phyloP scores from a whole-genome alignment of 2,888 invertebrate genomes.

The Philonicus albiceps region DNA sequence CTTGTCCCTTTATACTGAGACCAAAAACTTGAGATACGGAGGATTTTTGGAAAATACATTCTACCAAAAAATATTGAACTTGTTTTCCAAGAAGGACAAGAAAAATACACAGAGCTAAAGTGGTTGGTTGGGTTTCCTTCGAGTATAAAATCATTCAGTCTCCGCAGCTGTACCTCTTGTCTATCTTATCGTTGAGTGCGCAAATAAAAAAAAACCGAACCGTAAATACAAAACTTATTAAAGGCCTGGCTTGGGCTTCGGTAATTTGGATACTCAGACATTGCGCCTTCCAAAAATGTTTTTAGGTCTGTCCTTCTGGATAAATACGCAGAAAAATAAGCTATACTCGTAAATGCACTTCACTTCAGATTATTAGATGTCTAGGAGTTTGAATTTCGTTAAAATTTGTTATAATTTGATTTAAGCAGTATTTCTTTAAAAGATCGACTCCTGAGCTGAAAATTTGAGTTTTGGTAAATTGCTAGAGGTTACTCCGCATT shows the following conservation, averaged over 20 bases:
- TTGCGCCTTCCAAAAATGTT: background rate
- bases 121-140: background rate
- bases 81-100: background rate
- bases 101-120: background rate
- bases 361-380: too few relatives aligned
- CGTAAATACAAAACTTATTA: background rate
- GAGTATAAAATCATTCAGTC: background rate
- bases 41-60: background rate
- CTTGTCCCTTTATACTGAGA: background rate
- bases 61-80: background rate
- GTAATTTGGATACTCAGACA: background rate
- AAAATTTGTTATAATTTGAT: too few relatives aligned
- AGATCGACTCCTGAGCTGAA: too few relatives aligned
- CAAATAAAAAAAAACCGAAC: background rate
- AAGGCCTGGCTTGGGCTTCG: background rate
- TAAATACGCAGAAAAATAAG: background rate
- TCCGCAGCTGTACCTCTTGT: background rate
- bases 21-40: background rate
- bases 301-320: background rate
- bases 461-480: too few relatives aligned
- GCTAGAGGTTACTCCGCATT: too few relatives aligned
- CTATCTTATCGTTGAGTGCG: background rate
- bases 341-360: too few relatives aligned
- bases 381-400: too few relatives aligned
- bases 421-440: too few relatives aligned